Evolutionary conservation across 2,888 invertebrate species (phyloP), one percentile per base, ranked within the genome.

Genomic region (Pyrgus malvae): DNA sequence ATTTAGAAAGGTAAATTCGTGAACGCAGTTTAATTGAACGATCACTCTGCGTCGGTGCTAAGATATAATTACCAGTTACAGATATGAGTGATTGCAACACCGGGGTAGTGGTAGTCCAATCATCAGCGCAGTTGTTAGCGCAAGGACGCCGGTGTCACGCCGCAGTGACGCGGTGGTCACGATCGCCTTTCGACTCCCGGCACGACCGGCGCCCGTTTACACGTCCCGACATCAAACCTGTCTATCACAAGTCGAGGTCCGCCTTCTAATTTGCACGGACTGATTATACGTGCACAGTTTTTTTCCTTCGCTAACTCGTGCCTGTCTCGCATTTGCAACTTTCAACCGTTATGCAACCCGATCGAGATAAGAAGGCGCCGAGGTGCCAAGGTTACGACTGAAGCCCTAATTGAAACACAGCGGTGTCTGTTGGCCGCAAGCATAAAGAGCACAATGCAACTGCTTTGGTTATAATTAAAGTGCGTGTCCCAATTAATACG

Each of bases 141-240:
- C 84, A 81, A 86, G 85, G 86, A 80, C 83, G 74, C 57, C 55
- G 63, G 70, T 73, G 76, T 80, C 83, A 85, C 83, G 83, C 69
- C 64, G 73, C 14, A 31, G 70, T 78, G 80, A 83, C 80, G 75
- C 65, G 65, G 53, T 62, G 69, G 70, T 77, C 83, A 84, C 83
- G 84, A 65, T 56, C 57, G 37, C 56, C 65, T 64, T 68, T 72
- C 74, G 61, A 76, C 71, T 76, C 72, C 70, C 63, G 75, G 70
- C 83, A 80, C 78, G 80, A 77, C 37, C 42, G 17, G 44, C 51
- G 44, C 27, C 42, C 42, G 50, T 44, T 51, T 45, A 45, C 53
- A 45, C 21, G 37, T 53, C 44, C 38, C 27, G 37, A 38, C 53
- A 12, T 44, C 25, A 17, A 46, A 37, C 45, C 37, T 38, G 53